phyloP scores from a whole-genome alignment of 2,113 vertebrate genomes.

The Rattus rattus region DNA sequence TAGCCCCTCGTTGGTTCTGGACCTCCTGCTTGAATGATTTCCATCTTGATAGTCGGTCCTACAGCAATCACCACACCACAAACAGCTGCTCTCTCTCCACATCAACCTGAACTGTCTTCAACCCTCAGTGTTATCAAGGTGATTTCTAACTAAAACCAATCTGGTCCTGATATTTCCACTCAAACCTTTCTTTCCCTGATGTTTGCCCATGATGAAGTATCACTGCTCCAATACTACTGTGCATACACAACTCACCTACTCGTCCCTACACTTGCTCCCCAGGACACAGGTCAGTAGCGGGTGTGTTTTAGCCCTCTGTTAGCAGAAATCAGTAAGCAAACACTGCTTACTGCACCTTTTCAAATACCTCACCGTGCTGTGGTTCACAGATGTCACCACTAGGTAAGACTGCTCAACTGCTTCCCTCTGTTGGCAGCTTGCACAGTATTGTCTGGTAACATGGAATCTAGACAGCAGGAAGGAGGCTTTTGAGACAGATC shows the following conservation, averaged over 20 bases:
- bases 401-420: background rate
- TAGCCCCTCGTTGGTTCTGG: background rate
- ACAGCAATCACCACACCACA: background rate
- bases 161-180: background rate
- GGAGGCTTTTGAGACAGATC: background rate
- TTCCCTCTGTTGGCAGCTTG: background rate
- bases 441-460: background rate
- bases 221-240: background rate
- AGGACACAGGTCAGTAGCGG: background rate
- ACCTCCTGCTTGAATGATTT: background rate
- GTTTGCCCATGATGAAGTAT: background rate
- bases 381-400: no score
- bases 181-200: background rate
- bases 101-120: background rate
- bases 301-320: background rate
- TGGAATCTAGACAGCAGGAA: background rate
- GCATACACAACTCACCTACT: background rate
- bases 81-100: background rate
- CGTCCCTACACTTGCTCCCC: background rate
- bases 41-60: background rate
- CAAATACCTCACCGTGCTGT: background rate
- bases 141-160: background rate
- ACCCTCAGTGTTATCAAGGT: background rate
- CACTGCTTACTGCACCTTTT: background rate
- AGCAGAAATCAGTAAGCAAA: background rate